Evolutionary conservation across 2,113 vertebrate genomes (phyloP), one percentile per base, ranked within the genome.

Genomic region (Archocentrus centrarchus): DNA sequence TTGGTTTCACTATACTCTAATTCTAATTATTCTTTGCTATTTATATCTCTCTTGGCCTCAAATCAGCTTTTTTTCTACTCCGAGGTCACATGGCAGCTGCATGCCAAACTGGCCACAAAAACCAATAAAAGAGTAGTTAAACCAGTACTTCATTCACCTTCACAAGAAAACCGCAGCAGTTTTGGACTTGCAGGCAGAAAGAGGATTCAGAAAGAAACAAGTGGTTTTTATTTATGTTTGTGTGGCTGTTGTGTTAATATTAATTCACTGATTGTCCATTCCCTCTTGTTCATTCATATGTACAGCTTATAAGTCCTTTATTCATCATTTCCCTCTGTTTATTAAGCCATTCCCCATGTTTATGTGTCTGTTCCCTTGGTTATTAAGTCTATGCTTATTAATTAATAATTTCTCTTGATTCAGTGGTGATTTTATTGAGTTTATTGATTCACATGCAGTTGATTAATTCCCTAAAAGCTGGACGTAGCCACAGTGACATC

Each of bases 11-110:
- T 59, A 62, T 53, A 79, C 79, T 8, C 64, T 79, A 68, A 90
- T 86, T 84, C 78, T 81, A 81, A 86, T 79, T 81, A 76, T 83
- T 35, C 24, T 30, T 1, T 22, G 18, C 81, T 79, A 81, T 89
- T 86, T 81, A 81, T 81, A 41, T 79, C 60, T 68, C 3, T 80
- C 68, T 89, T 87, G 75, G 75, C 79, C 82, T 80, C 22, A 59
- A 4, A 85, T 80, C 76, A 35, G 76, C 75, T 79, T 82, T 55
- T 30, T 32, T 61, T 15, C 59, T 27, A 17, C 27, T 58, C 30
- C 44, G 60, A 77, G 88, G 60, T 79, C 82, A 89, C 75, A 84
- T 84, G 80, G 4, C 61, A 64, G 82, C 64, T 58, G 75, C 79
- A 55, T 22, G 59, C 77, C 63, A 20, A 68, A 73, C 35, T 14